Evolutionary conservation across 1,140 invertebrate species (phyloP), one percentile per base, ranked within the genome.

Genomic region (Tetragonula clypearis): DNA sequence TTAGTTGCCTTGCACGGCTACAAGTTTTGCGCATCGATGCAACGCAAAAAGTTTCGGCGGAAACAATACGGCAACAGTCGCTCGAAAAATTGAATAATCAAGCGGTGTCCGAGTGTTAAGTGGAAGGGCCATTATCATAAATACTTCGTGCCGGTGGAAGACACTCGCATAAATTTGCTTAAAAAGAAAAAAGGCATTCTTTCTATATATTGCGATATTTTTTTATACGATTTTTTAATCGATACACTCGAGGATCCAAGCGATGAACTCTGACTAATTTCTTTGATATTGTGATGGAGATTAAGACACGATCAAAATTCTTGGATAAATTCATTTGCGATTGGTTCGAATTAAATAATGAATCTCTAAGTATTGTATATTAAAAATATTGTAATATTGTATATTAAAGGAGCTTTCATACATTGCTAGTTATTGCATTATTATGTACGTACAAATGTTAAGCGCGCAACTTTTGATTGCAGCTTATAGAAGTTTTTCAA

Each of bases 11-110:
- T 9, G 15, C 23, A 60, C 79, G 68, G 55, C 79, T 56, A 60
- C 79, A 17, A 58, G 68, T 1, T 21, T 21, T 1, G 53, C n/a
- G 78, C 23, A 49, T 80, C 68, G 49, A 73, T 30, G 55, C 53
- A 56, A 56, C 23, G 73, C 71, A 55, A 74, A 55, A 56, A 75
- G 26, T 19, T 30, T 30, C n/a, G 30, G 72, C 17, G 21, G 30
- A n/a, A 76, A 62, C 60, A 41, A 23, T 2, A 2, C 4, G 23
- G 15, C 30, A 53, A n/a, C n/a, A 41, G 14, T 60, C n/a, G n/a
- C 21, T 21, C 60, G 58, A 77, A 77, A 82, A 83, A 77, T 58
- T 77, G 81, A 83, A 77, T 58, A 77, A 83, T 83, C 81, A 30
- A 55, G 19, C n/a, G 35, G 56, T 9, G 35, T 26, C 8, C 26